A percentile compares a stretch with the other conserved stretches of the same genome.
Evolutionary conservation across 2,888 invertebrate species (phyloP).

Genomic region (Eumerus sabulonum): DNA sequence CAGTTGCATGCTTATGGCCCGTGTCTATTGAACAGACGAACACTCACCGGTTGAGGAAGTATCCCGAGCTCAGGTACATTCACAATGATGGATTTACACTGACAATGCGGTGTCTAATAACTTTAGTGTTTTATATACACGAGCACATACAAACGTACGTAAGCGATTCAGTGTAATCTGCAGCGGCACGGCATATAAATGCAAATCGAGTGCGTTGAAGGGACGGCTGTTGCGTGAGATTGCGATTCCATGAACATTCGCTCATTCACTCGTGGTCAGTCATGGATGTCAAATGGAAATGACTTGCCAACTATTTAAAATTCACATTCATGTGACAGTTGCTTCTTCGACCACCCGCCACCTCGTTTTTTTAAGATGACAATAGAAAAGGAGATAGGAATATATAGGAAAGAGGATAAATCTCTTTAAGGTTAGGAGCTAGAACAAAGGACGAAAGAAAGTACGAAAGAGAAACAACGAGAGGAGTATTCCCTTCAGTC

Average conservation of each 20-base stretch:
- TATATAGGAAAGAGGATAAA: constrained; percentile 2
- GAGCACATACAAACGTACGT: too few relatives aligned
- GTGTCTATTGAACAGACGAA: not conserved
- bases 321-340: constrained; percentile 68
- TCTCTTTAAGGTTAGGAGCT: constrained; percentile 49
- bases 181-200: constrained; percentile 40
- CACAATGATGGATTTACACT: constrained; percentile 63
- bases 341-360: constrained; percentile 33
- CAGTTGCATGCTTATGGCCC: too few relatives aligned
- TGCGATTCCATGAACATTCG: constrained; percentile 9
- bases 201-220: constrained; percentile 45
- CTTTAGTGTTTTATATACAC: constrained; percentile 59
- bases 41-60: constrained; percentile 24
- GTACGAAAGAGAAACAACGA: constrained; percentile 15
- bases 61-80: not conserved
- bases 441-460: constrained; percentile 37
- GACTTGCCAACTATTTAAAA: constrained; percentile 65
- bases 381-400: constrained; percentile 18
- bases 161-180: constrained; percentile 38
- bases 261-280: constrained; percentile 36
- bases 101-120: constrained; percentile 66
- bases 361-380: constrained; percentile 38
- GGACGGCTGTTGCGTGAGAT: constrained; percentile 31
- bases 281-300: constrained; percentile 63
- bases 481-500: not conserved